Base-by-base conservation (phyloP, 2,888 invertebrate species). In the Chaitophorus viminalis region DNA sequence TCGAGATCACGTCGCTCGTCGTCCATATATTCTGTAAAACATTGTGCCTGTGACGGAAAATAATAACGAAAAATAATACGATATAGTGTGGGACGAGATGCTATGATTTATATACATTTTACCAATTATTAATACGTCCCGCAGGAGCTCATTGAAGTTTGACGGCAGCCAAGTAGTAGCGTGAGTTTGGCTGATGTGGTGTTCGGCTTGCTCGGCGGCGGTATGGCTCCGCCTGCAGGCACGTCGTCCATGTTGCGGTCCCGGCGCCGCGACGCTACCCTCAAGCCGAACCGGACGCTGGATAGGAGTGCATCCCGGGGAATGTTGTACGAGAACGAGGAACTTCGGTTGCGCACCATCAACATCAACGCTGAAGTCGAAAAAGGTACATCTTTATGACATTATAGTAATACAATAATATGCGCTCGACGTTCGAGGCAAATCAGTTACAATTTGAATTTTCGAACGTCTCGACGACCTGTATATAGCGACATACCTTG, bases 301-400 rank as follows among this genome's bases (percentile, higher is more conserved):
- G 97, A 97, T 93, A 94, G 96, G 91, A 96, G 96, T 92, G 96
- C 97, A 86, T 96, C 97, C 89, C 95, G 97, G 91, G 97, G 97
- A 90, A 97, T 97, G 96, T 95, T 97, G 90, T 97, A 96, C 93
- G 97, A 97, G 93, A 97, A 97, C 93, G 97, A 97, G 91, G 97
- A 97, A 92, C 93, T 97, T 84, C 93, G 97, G 90, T 92, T 97
- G 91, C 94, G 97, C 90, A 97, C 97, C 65, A 97, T 97, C 91
- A 96, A 97, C 91, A 97, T 97, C 91, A 97, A 97, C 91, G 97
- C 97, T 88, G 97, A 97, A 93, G 96, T 97, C 82, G 97, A 97
- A 92, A 94, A 96, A 94, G 96, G 96, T 96, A 93, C 92, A 90
- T 89, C 21, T 60, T 46, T 14, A 46, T 14, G 8, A 46, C 9